Evolutionary conservation across 2,888 invertebrate species (phyloP).

Genomic region (Eledone cirrhosa): DNA sequence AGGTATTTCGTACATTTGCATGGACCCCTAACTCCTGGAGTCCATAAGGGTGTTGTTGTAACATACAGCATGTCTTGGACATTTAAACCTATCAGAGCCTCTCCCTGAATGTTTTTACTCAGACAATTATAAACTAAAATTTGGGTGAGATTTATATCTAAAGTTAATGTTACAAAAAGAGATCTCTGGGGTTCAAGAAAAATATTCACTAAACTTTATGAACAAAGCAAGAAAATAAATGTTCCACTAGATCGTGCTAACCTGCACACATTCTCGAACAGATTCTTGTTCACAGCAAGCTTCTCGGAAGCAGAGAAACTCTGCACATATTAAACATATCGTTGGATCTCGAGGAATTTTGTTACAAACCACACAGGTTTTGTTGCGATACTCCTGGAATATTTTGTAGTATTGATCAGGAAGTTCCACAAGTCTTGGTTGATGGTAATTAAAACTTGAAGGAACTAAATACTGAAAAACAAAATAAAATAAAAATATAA

Average conservation of each 20-base stretch:
- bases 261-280: constrained; percentile 85
- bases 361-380: constrained; percentile 87
- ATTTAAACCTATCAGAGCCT: no score
- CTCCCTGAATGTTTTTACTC: no score
- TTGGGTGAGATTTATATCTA: no score
- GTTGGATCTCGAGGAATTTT: constrained; percentile 90
- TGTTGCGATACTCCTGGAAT: constrained; percentile 91
- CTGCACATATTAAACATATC: constrained; percentile 91
- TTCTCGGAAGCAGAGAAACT: constrained; percentile 81
- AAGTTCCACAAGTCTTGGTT: constrained; percentile 83
- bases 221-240: no score
- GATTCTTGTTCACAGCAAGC: constrained; percentile 71
- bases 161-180: no score
- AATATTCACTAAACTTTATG: no score
- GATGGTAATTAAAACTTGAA: constrained; percentile 68
- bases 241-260: constrained; percentile 59
- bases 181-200: no score
- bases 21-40: no score
- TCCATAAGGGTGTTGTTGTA: no score
- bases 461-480: constrained; percentile 51
- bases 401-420: constrained; percentile 92
- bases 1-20: no score
- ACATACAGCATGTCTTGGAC: no score
- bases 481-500: constrained; percentile 14
- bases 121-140: no score